Evolutionary conservation across 1,140 invertebrate species (phyloP), one percentile per base, ranked within the genome.

Genomic region (Anthonomus grandis): DNA sequence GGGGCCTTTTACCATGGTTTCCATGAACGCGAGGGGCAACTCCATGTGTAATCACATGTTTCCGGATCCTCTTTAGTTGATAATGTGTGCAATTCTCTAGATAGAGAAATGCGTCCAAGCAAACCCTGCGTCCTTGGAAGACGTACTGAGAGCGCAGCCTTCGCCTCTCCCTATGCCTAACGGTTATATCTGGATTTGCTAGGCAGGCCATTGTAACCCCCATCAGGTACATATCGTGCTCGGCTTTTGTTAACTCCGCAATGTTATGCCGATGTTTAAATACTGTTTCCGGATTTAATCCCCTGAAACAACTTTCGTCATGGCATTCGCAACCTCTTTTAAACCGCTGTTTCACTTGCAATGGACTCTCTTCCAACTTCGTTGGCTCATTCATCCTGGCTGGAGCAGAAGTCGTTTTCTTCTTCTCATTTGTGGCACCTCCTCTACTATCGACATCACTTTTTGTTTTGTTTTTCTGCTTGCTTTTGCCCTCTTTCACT

Each of bases 1-100:
- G 86, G n/a, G 86, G 86, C 66, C 86, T 83, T 75, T 89, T 89
- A 4, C 86, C 86, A 57, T 86, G 82, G 70, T 89, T 90, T 2
- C 87, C 86, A 70, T 89, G 87, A 31, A 88, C 82, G 41, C 86
- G 72, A 0, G 87, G 86, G 0, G 85, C 84, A 0, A 90, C 86
- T 10, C 87, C 87, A 66, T 89, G 86, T 0, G 83, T 85, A 78
- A 86, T 86, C 1, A 89, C 78, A 71, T 90, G 87, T 65, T 88
- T 87, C 56, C 87, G 73, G 58, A 89, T 89, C 39, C 86, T 74
- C 69, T 89, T 89, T 18, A 89, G 74, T 67, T 89, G 86, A 73
- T 89, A 89, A 70, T 86, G 85, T 3, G 86, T 89, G 56, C 86
- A 87, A 74, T 90, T 89, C 67, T 89, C 87, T 31, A 90, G 73